Evolutionary conservation across 1,140 invertebrate species (phyloP).

Genomic region (Drosophila azteca): DNA sequence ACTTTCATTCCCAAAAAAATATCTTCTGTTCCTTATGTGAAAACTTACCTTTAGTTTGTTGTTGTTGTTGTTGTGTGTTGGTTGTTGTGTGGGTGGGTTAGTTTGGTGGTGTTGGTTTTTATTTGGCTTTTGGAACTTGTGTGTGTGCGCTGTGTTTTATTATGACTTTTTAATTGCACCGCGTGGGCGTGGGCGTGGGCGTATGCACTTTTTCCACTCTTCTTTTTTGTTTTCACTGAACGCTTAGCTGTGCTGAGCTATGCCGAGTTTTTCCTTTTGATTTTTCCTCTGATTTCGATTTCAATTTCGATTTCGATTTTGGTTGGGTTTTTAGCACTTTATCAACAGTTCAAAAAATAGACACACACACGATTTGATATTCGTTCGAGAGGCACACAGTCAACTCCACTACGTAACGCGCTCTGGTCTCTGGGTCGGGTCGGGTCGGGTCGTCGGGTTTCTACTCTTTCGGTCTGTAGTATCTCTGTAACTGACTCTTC

Average conservation of each 20-base stretch:
- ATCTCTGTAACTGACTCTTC: slow-evolving; percentile 79
- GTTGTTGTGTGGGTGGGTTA: too few species aligned
- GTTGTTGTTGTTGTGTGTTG: slow-evolving; percentile 20
- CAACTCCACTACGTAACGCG: slow-evolving; percentile 13
- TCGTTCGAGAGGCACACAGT: not conserved
- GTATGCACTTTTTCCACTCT: slow-evolving; percentile 34
- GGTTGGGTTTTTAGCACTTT: slow-evolving; percentile 6
- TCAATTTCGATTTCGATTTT: too few species aligned
- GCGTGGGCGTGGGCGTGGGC: slow-evolving; percentile 8
- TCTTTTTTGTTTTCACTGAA: not conserved
- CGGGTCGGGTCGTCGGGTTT: not conserved
- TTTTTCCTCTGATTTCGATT: slow-evolving; percentile 26
- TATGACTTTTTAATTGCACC: slow-evolving; percentile 70
- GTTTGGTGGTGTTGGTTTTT: not conserved
- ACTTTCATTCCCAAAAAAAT: slow-evolving; percentile 9
- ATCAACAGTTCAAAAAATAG: too few species aligned
- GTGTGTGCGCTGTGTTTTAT: slow-evolving; percentile 24
- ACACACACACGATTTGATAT: too few species aligned
- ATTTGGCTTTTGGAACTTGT: slow-evolving; percentile 11
- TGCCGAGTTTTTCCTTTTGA: slow-evolving; percentile 9
- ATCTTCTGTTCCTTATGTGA: slow-evolving; percentile 8
- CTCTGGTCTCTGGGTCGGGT: slow-evolving; percentile 19
- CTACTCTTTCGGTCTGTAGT: slow-evolving; percentile 14
- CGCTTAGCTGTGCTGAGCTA: too few species aligned
- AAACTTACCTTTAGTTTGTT: slow-evolving; percentile 66